A percentile compares a stretch with the other conserved stretches of the same genome.
phyloP scores from a whole-genome alignment of 2,888 invertebrate species.

The Diplolepis rosae region DNA sequence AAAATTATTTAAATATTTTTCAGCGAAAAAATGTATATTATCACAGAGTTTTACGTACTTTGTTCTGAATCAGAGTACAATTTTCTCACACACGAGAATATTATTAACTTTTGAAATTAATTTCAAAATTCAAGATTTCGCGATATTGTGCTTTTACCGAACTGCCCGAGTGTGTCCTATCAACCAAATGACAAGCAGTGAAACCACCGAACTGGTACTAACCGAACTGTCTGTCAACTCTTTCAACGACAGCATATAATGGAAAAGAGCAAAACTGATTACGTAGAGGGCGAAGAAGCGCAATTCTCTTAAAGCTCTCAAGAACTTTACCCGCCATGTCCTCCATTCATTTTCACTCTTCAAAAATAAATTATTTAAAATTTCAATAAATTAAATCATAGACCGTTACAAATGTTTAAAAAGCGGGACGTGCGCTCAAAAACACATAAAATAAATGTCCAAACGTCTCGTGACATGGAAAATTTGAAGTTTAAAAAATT shows the following conservation, averaged over 20 bases:
- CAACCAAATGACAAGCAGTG: conserved; percentile 3
- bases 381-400: too few species aligned
- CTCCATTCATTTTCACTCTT: background rate
- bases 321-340: too few species aligned
- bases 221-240: conserved; percentile 7
- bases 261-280: conserved; percentile 15
- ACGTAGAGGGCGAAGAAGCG: background rate
- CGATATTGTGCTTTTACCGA: background rate
- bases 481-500: too few species aligned
- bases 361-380: too few species aligned
- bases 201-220: background rate
- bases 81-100: background rate
- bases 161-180: background rate
- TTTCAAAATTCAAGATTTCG: background rate
- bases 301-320: background rate
- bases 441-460: too few species aligned
- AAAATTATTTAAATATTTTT: background rate
- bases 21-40: too few species aligned
- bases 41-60: background rate
- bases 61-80: background rate
- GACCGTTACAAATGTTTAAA: too few species aligned
- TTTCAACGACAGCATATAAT: background rate
- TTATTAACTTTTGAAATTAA: background rate
- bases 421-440: too few species aligned
- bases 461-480: too few species aligned